Evolutionary conservation across 2,888 invertebrate species (phyloP).

Genomic region (Carterocephalus palaemon): DNA sequence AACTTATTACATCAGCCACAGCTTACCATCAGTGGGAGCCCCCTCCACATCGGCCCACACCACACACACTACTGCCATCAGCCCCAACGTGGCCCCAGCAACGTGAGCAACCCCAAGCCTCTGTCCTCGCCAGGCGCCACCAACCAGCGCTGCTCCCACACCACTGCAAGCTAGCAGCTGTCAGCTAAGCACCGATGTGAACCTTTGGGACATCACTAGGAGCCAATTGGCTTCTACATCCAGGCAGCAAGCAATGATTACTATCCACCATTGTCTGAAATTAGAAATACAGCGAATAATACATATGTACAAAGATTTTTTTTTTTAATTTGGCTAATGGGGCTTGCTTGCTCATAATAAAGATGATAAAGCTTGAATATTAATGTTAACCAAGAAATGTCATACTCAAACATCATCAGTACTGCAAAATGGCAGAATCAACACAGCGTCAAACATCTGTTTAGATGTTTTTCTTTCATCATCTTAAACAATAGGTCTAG

Average conservation of each 20-base stretch:
- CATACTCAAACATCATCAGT: too few relatives aligned
- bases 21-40: slow-evolving; percentile 80
- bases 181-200: slow-evolving; percentile 76
- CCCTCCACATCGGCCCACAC: slow-evolving; percentile 90
- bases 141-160: slow-evolving; percentile 89
- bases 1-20: too few relatives aligned
- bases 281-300: too few relatives aligned
- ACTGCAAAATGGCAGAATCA: too few relatives aligned
- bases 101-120: slow-evolving; percentile 87
- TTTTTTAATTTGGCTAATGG: slow-evolving; percentile 1
- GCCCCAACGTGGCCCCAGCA: slow-evolving; percentile 87
- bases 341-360: too few relatives aligned
- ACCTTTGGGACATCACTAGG: slow-evolving; percentile 86
- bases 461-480: too few relatives aligned
- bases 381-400: too few relatives aligned
- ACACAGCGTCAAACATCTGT: too few relatives aligned
- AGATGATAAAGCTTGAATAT: too few relatives aligned
- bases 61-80: slow-evolving; percentile 89
- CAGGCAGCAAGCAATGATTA: slow-evolving; percentile 85
- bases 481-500: too few relatives aligned
- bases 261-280: slow-evolving; percentile 82
- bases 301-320: slow-evolving; percentile 5
- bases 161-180: slow-evolving; percentile 92
- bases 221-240: slow-evolving; percentile 94
- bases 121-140: slow-evolving; percentile 87